These are phyloP conservation scores for Drosophila atroscutellata DNA, from an alignment of 2,888 invertebrate species.

Conservation along the genomic window DNA sequence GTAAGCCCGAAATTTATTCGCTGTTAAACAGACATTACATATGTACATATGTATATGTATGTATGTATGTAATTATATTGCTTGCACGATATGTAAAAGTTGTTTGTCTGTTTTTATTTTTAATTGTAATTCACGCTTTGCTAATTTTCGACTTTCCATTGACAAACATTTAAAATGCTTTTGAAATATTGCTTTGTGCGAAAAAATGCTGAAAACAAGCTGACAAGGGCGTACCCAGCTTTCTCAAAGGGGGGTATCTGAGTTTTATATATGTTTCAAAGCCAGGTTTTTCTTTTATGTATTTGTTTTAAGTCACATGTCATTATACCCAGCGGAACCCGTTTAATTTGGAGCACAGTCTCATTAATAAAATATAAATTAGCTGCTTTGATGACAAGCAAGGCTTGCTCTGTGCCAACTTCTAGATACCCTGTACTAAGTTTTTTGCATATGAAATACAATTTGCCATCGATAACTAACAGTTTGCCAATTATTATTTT, in stretches of 20 bases:
- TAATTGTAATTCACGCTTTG: slow-evolving; percentile 64
- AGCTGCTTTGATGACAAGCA: background rate
- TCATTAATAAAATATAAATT: background rate
- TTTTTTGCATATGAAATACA: background rate
- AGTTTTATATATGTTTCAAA: background rate
- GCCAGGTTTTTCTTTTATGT: background rate
- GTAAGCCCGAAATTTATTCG: background rate
- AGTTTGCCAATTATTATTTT: background rate
- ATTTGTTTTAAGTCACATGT: background rate
- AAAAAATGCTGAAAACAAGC: slow-evolving; percentile 11
- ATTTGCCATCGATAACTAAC: background rate
- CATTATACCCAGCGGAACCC: background rate
- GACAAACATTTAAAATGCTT: slow-evolving; percentile 70
- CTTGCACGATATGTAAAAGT: slow-evolving; percentile 43
- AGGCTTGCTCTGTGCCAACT: background rate
- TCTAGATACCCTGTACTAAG: background rate
- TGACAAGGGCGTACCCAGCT: background rate
- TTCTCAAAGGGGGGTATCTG: background rate
- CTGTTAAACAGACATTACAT: background rate
- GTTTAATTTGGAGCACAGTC: background rate
- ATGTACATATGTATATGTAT: slow-evolving; percentile 5
- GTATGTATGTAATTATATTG: slow-evolving; percentile 21
- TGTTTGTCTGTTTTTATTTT: slow-evolving; percentile 33
- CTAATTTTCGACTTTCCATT: slow-evolving; percentile 73
- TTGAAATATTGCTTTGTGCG: slow-evolving; percentile 38